Percentiles rank a stretch among this genome's conserved stretches.
These are phyloP conservation scores for Thymallus thymallus DNA, from an alignment of 2,113 vertebrate genomes.

Conservation along the genomic window DNA sequence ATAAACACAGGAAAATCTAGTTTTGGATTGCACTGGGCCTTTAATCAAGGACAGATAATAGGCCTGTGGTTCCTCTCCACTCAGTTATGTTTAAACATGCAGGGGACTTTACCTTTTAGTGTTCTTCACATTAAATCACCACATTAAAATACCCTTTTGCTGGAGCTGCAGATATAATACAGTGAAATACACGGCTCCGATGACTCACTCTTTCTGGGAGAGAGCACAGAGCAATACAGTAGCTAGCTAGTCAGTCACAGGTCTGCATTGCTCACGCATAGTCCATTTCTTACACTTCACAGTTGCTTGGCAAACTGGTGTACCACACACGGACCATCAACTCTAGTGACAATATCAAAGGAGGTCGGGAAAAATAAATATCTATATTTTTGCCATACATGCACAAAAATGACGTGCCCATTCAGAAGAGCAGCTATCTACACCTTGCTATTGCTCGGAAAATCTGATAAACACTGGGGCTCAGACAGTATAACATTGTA, in stretches of 20 bases:
- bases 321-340: background rate
- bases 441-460: constrained; percentile 11
- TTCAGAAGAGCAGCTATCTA: constrained; percentile 52
- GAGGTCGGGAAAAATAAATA: constrained; percentile 24
- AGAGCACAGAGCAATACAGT: constrained; percentile 36
- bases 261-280: background rate
- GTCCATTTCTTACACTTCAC: constrained; percentile 23
- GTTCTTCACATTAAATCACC: constrained; percentile 35
- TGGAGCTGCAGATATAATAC: constrained; percentile 27
- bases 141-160: constrained; percentile 22
- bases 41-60: constrained; percentile 31
- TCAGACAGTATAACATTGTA: constrained; percentile 44
- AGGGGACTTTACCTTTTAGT: constrained; percentile 1
- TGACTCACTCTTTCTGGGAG: constrained; percentile 25
- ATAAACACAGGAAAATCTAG: too few relatives aligned
- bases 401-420: constrained; percentile 39
- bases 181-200: constrained; percentile 8
- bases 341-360: background rate
- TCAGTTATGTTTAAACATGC: constrained; percentile 25
- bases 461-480: constrained; percentile 54
- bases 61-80: constrained; percentile 21
- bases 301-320: background rate
- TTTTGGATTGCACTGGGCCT: constrained; percentile 20
- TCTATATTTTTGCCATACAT: constrained; percentile 36
- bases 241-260: constrained; percentile 35